A percentile compares a stretch with the other conserved stretches of the same genome.
phyloP scores from a whole-genome alignment of 2,113 vertebrate genomes.

The Chaetodon trifascialis region DNA sequence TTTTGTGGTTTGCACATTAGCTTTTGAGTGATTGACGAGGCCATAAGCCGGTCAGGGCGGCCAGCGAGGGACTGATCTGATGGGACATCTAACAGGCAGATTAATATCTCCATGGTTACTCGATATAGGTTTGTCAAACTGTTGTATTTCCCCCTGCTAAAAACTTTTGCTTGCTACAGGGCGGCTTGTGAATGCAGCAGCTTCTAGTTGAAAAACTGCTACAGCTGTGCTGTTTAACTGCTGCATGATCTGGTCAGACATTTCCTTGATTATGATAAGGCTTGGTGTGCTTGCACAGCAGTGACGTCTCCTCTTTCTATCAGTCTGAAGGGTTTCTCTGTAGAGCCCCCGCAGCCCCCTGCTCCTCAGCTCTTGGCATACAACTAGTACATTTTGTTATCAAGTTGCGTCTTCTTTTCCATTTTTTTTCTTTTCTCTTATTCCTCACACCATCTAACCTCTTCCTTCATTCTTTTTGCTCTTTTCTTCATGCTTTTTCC shows the following conservation, averaged over 20 bases:
- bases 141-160: constrained; percentile 19
- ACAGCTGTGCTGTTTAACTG: constrained; percentile 41
- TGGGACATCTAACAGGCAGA: constrained; percentile 39
- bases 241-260: constrained; percentile 54
- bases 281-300: constrained; percentile 44
- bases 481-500: not conserved
- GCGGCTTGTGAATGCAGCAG: constrained; percentile 21
- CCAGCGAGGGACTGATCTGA: constrained; percentile 36
- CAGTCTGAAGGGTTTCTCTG: constrained; percentile 8
- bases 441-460: not conserved
- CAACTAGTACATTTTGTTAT: constrained; percentile 9
- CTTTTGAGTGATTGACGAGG: constrained; percentile 72
- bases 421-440: not conserved
- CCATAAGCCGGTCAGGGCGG: constrained; percentile 49
- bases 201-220: constrained; percentile 48
- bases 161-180: constrained; percentile 28
- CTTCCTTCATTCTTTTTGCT: too few relatives aligned
- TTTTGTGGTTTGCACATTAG: constrained; percentile 84
- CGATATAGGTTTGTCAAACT: constrained; percentile 36
- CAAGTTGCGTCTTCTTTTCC: constrained; percentile 20
- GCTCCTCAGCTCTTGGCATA: not conserved
- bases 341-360: not conserved
- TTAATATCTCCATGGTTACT: constrained; percentile 47
- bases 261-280: constrained; percentile 24
- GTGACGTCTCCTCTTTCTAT: constrained; percentile 21